Percentiles rank a stretch among this genome's conserved stretches.
Conservation (phyloP, 2,113 vertebrate species). For the Corynorhinus townsendii region DNA sequence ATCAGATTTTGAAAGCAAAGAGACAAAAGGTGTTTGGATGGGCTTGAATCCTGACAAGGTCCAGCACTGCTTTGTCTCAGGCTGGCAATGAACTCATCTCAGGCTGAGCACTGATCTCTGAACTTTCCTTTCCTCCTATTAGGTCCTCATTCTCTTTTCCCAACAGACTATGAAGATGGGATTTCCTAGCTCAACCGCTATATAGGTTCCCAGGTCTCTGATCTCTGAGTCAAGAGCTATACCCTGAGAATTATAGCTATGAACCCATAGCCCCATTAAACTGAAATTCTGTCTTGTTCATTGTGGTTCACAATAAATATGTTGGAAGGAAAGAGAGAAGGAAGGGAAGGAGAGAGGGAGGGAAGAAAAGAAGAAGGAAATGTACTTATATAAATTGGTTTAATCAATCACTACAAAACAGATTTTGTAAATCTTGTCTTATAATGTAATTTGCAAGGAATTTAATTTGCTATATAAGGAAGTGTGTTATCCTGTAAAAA, state of each 20-base stretch:
- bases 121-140: background rate
- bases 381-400: background rate
- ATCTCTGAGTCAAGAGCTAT: background rate
- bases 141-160: background rate
- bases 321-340: background rate
- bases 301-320: background rate
- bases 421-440: background rate
- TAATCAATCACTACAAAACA: background rate
- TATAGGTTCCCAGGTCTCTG: background rate
- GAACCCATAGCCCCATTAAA: background rate
- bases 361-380: background rate
- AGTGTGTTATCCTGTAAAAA: background rate
- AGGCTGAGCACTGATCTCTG: background rate
- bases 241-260: background rate
- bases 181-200: background rate
- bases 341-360: background rate
- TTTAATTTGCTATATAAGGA: background rate
- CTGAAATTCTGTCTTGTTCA: background rate
- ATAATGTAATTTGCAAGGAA: background rate
- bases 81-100: slow-evolving; percentile 10
- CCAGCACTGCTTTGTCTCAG: slow-evolving; percentile 18
- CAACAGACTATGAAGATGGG: too few relatives aligned
- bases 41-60: background rate
- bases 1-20: slow-evolving; percentile 27
- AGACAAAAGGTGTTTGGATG: background rate